Evolutionary conservation across 2,113 vertebrate genomes (phyloP), one percentile per base, ranked within the genome.

Genomic region (Podarcis muralis): DNA sequence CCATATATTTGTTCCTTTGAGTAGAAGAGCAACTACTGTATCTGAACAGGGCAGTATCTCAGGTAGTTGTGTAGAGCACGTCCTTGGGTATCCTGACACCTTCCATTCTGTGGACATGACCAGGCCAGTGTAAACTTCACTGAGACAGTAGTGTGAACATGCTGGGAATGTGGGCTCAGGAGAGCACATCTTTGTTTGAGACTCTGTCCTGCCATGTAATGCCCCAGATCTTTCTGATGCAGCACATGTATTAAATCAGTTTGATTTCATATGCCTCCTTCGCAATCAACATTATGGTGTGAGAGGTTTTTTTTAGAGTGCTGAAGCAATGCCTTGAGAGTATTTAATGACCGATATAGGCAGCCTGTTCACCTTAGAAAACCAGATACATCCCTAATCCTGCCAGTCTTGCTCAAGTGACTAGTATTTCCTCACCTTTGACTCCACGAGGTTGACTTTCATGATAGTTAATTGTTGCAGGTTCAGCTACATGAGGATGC

Each of bases 171-270:
- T 53, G 48, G 48, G 11, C 11, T 12, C 48, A 53, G 48, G 48
- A 53, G 48, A 12, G 48, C 11, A 53, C 48, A 53, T 12, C 48
- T 53, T 53, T 53, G 48, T 53, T 53, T 53, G 48, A 53, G 48
- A 53, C 48, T 53, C 43, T 48, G 43, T 48, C 48, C 48, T 53
- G 48, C 48, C 48, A 53, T 53, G 11, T 53, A 53, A 53, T 53
- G 9, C 9, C 48, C 48, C 2, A 53, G 11, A 53, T 53, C 48
- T 53, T 53, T 53, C 48, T 53, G 48, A 53, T 53, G 48, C 48
- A 53, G 48, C 48, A 53, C 48, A 53, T 90, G 92, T 87, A 85
- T 90, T 93, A 95, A 95, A 95, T 92, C 68, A 77, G 88, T 90
- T 86, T 85, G 74, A 94, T 89, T 85, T 48, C 74, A 57, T 40